Base-by-base conservation (phyloP, 2,797 vertebrate species). In the Philypnodon macrostomus region DNA sequence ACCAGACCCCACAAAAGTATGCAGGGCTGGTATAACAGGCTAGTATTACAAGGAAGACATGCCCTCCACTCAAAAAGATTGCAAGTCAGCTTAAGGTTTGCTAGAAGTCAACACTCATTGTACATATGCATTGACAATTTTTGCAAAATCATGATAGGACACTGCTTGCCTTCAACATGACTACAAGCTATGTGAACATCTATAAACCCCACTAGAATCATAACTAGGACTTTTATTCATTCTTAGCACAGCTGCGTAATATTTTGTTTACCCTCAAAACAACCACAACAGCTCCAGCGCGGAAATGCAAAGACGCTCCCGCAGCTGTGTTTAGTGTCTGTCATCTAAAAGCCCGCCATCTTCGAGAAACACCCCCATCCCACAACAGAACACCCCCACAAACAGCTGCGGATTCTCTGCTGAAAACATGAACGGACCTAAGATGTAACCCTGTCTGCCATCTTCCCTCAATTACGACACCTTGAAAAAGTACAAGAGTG, bases 171-270 rank as follows among this genome's bases (percentile, higher is more conserved):
- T 10, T 14, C 38, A 10, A 23, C 13, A 2, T 8, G 18, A 5
- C 13, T 24, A 15, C 38, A 10, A 2, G 5, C 38, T 2, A 15
- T 12, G 19, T 8, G 7, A 39, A 23, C 37, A 23, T 4, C 10
- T 23, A 23, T 23, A n/a, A 12, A 5, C 37, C 7, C 37, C 17
- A 38, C 37, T 14, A 26, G 9, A 26, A 41, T 26, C 21, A 41
- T 4, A 24, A 27, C 37, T n/a, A 39, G 21, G 8, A 23, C 15
- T 56, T 37, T 59, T 15, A 62, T 70, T 63, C 12, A 26, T 38
- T 38, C 18, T 38, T 38, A 12, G n/a, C 24, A 21, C 38, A 41
- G 38, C 38, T 41, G 38, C 2, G 19, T 41, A 24, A 26, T 26
- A 41, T 15, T 41, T 26, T 15, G 38, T 41, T 16, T 41, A 26